phyloP scores from a whole-genome alignment of 2,797 vertebrate genomes.

The Nasua narica region DNA sequence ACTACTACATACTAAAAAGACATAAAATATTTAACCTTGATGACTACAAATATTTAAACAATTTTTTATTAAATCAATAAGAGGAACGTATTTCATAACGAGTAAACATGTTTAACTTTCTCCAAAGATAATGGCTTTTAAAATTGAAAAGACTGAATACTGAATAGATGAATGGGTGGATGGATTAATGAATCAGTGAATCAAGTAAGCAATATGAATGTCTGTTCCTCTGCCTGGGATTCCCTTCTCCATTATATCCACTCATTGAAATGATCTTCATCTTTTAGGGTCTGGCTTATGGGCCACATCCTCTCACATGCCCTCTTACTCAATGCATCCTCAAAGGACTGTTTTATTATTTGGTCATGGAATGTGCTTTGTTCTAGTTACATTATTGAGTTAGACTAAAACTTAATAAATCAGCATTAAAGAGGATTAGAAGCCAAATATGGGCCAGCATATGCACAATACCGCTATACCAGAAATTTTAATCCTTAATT shows the following conservation, averaged over 20 bases:
- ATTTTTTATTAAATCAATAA: constrained; percentile 21
- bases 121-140: constrained; percentile 1
- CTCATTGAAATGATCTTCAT: neutral
- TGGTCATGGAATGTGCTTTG: neutral
- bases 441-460: neutral
- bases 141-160: neutral
- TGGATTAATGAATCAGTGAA: neutral
- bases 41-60: neutral
- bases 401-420: neutral
- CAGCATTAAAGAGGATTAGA: neutral
- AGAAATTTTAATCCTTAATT: neutral
- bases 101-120: neutral
- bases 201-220: neutral
- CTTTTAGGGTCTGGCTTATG: neutral
- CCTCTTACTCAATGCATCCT: neutral
- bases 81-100: neutral
- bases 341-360: neutral
- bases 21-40: constrained; percentile 22
- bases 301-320: neutral
- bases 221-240: neutral
- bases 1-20: neutral
- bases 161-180: neutral
- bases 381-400: neutral
- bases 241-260: constrained; percentile 6
- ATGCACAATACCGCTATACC: neutral